Percentiles rank a stretch among this genome's conserved stretches.
These are phyloP conservation scores for Petrophora chlorosata DNA, from an alignment of 2,888 invertebrate species.

Conservation along the genomic window DNA sequence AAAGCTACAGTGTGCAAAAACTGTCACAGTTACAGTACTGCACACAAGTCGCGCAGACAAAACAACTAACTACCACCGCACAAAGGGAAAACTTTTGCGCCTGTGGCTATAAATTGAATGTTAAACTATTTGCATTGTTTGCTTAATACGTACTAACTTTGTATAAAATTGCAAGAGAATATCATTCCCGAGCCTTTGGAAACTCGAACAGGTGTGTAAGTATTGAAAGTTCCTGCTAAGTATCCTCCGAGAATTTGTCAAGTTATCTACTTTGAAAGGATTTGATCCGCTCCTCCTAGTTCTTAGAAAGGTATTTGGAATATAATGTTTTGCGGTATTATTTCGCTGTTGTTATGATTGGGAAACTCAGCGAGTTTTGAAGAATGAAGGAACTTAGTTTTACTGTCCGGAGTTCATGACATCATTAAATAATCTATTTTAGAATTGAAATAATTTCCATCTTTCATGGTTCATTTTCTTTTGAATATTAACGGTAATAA, in stretches of 20 bases:
- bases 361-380: constrained; percentile 2
- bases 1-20: constrained; percentile 45
- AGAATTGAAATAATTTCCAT: neutral
- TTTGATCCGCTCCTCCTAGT: constrained; percentile 8
- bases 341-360: constrained; percentile 9
- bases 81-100: constrained; percentile 53
- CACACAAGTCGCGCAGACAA: constrained; percentile 41
- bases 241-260: constrained; percentile 12
- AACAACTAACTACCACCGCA: constrained; percentile 45
- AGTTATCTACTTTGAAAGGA: constrained; percentile 9
- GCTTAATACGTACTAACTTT: constrained; percentile 40
- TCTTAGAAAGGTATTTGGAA: constrained; percentile 12
- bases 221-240: constrained; percentile 28
- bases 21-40: constrained; percentile 41
- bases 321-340: constrained; percentile 15
- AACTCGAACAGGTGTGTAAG: constrained; percentile 33
- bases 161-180: constrained; percentile 40
- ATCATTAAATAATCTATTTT: constrained; percentile 16
- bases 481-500: too few species aligned
- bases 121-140: constrained; percentile 60
- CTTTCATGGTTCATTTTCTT: too few species aligned
- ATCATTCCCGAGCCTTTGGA: constrained; percentile 25
- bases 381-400: too few species aligned
- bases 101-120: constrained; percentile 61
- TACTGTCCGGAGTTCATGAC: neutral